A percentile compares a stretch with the other conserved stretches of the same genome.
phyloP scores from a whole-genome alignment of 2,113 vertebrate species.

The Tyto alba region DNA sequence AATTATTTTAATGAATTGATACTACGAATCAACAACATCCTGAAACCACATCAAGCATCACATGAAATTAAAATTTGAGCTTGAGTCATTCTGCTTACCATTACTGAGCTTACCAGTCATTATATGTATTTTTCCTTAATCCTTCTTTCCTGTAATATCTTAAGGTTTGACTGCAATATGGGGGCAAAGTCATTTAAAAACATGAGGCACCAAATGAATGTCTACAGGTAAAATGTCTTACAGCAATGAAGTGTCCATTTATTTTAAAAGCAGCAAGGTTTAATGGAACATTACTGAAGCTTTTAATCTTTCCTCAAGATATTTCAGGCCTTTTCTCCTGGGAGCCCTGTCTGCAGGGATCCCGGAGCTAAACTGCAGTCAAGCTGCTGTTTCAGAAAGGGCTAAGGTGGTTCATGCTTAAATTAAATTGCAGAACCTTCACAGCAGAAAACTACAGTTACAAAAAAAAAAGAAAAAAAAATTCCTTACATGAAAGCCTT shows the following conservation, averaged over 20 bases:
- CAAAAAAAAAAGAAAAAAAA: background rate
- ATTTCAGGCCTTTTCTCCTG: constrained; percentile 49
- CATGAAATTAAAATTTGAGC: constrained; percentile 22
- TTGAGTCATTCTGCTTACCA: constrained; percentile 7
- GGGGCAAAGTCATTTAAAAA: constrained; percentile 40
- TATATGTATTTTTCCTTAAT: constrained; percentile 49
- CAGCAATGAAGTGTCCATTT: constrained; percentile 60
- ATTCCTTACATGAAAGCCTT: background rate
- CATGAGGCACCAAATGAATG: constrained; percentile 17
- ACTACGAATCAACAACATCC: background rate
- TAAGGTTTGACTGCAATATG: background rate
- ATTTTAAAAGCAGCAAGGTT: constrained; percentile 60
- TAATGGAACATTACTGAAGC: constrained; percentile 73
- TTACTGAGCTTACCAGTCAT: constrained; percentile 24
- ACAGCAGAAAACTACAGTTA: constrained; percentile 28
- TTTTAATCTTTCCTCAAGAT: constrained; percentile 70
- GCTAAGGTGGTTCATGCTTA: constrained; percentile 14
- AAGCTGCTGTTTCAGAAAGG: constrained; percentile 41
- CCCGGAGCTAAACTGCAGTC: constrained; percentile 29
- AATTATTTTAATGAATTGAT: constrained; percentile 60
- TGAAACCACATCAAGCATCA: constrained; percentile 14
- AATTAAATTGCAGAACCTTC: constrained; percentile 25
- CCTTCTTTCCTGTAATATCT: constrained; percentile 43
- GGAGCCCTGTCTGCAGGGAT: constrained; percentile 34
- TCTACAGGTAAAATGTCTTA: constrained; percentile 52